phyloP scores from a whole-genome alignment of 2,113 vertebrate species.

The Myotis yumanensis region DNA sequence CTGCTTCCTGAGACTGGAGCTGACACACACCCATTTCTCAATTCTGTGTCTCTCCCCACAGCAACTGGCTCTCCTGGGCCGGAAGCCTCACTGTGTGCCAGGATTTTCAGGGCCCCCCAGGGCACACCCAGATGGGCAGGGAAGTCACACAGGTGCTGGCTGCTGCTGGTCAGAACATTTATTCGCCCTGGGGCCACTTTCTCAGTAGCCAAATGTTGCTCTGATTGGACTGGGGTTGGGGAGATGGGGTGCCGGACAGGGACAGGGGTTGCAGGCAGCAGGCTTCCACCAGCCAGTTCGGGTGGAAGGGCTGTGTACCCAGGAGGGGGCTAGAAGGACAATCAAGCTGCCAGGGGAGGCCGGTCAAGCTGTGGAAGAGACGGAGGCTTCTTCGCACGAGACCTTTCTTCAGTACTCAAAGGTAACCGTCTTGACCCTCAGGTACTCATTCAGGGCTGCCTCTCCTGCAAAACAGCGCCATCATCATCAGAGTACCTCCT shows the following conservation, averaged over 20 bases:
- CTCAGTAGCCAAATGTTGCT: background rate
- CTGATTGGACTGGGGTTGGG: background rate
- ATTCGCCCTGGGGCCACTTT: background rate
- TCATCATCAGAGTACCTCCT: background rate
- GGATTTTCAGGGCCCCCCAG: background rate
- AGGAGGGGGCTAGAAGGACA: no score
- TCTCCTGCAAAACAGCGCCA: constrained; percentile 84
- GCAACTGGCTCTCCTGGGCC: background rate
- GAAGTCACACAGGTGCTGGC: background rate
- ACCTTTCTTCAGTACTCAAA: constrained; percentile 86
- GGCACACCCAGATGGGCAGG: fast-evolving
- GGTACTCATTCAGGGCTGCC: constrained; percentile 92
- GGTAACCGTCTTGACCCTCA: constrained; percentile 91
- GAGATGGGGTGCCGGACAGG: fast-evolving
- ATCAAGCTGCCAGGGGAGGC: background rate
- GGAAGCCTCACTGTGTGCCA: fast-evolving
- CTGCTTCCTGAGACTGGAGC: background rate
- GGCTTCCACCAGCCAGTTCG: background rate
- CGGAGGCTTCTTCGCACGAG: background rate
- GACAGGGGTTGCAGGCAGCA: background rate
- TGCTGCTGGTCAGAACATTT: background rate
- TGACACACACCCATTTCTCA: background rate
- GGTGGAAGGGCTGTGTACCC: background rate
- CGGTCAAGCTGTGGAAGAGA: background rate
- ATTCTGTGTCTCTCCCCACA: background rate